Conservation (phyloP, 2,888 invertebrate species). For the Epiblema foenella region DNA sequence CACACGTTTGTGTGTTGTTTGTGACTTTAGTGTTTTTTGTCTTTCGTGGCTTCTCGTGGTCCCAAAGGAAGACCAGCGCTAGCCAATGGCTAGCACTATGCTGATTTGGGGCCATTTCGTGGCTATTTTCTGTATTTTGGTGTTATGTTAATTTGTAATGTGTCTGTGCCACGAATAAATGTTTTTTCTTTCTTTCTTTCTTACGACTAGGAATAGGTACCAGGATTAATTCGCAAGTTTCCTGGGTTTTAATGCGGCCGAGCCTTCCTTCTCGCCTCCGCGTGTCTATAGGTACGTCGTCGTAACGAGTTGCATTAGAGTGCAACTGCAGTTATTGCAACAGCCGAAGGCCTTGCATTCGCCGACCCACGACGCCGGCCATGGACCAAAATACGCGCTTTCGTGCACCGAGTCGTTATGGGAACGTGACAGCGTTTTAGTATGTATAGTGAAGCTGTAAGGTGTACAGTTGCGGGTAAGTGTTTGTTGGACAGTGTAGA, state of each 20-base stretch:
- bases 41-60: too few species aligned
- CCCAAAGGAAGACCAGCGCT: too few species aligned
- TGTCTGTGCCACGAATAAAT: too few species aligned
- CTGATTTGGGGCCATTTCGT: too few species aligned
- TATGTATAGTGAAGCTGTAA: constrained; percentile 48
- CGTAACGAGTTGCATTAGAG: constrained; percentile 63
- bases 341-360: constrained; percentile 81
- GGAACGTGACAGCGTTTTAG: constrained; percentile 49
- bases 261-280: constrained; percentile 29
- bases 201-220: not conserved
- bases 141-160: too few species aligned
- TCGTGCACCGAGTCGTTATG: constrained; percentile 63
- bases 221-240: constrained; percentile 5
- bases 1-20: too few species aligned
- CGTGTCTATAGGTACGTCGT: constrained; percentile 31
- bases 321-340: constrained; percentile 79
- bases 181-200: too few species aligned
- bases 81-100: too few species aligned
- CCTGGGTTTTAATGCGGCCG: constrained; percentile 10
- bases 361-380: constrained; percentile 74
- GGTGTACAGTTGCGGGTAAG: constrained; percentile 23
- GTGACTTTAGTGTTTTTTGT: too few species aligned
- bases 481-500: constrained; percentile 26
- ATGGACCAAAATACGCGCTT: constrained; percentile 81
- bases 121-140: too few species aligned